Evolutionary conservation across 2,113 vertebrate genomes (phyloP).

Genomic region (Brachypodius melanocephalos): DNA sequence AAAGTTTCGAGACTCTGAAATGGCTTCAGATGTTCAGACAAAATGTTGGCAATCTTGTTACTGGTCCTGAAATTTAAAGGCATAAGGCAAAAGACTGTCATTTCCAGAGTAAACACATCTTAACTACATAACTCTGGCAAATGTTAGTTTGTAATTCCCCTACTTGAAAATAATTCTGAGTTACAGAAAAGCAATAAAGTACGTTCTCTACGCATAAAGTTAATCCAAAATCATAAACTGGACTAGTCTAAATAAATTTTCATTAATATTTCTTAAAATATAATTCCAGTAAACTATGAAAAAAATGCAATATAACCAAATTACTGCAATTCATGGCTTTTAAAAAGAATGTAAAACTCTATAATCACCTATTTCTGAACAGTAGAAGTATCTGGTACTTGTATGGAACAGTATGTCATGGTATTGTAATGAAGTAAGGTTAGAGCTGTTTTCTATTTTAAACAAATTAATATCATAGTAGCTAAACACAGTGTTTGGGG

Average conservation of each 20-base stretch:
- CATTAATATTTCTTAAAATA: neutral
- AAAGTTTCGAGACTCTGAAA: slow-evolving; percentile 87
- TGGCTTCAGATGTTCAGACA: slow-evolving; percentile 77
- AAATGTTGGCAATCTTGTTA: slow-evolving; percentile 85
- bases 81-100: neutral
- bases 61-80: slow-evolving; percentile 82
- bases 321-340: neutral
- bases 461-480: neutral
- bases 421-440: neutral
- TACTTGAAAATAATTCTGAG: neutral
- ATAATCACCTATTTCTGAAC: neutral
- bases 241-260: neutral
- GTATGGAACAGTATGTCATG: neutral
- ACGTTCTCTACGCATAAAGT: neutral
- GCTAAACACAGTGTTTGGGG: accelerated
- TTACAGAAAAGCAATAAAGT: neutral
- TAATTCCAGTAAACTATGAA: neutral
- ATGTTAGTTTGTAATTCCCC: neutral
- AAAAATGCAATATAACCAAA: neutral
- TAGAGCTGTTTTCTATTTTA: neutral
- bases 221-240: neutral
- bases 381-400: neutral
- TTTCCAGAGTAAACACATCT: neutral
- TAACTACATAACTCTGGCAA: neutral
- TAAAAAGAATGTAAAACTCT: neutral